Conservation (phyloP, 2,113 vertebrate genomes). For the Percina caprodes region DNA sequence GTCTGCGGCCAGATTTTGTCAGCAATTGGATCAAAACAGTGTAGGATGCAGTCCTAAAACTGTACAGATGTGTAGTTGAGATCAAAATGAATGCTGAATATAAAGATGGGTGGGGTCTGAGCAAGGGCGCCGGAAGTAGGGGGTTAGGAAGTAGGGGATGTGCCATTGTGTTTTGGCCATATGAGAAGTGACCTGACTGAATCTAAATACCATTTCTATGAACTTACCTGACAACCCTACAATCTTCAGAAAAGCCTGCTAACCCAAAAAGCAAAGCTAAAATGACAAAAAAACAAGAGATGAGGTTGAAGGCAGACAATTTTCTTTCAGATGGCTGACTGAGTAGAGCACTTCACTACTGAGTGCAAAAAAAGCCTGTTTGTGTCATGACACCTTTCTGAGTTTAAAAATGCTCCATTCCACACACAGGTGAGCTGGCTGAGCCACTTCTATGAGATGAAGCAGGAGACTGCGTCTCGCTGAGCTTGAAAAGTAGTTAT, state of each 20-base stretch:
- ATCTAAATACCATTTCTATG: background rate
- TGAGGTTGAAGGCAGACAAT: conserved; percentile 29
- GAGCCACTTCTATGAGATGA: conserved; percentile 31
- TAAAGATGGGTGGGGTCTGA: too few species aligned
- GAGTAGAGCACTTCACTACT: conserved; percentile 36
- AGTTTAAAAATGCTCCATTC: conserved; percentile 41
- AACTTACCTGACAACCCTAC: background rate
- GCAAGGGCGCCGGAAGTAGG: too few species aligned
- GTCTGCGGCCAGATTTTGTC: too few species aligned
- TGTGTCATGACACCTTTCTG: conserved; percentile 55
- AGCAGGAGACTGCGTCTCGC: background rate
- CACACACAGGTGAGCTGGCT: conserved; percentile 34
- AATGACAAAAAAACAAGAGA: background rate
- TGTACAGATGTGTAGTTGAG: too few species aligned
- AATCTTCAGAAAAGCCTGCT: conserved; percentile 12
- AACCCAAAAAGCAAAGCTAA: conserved; percentile 19
- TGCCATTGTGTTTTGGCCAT: background rate
- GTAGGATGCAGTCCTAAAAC: too few species aligned
- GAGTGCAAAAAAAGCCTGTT: conserved; percentile 50
- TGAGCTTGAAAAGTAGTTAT: background rate
- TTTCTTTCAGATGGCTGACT: conserved; percentile 46
- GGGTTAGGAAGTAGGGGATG: too few species aligned
- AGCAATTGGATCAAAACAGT: too few species aligned
- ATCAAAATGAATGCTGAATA: too few species aligned
- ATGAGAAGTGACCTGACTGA: background rate